Conservation (phyloP, 2,113 vertebrate genomes). For the Phyllostomus hastatus region DNA sequence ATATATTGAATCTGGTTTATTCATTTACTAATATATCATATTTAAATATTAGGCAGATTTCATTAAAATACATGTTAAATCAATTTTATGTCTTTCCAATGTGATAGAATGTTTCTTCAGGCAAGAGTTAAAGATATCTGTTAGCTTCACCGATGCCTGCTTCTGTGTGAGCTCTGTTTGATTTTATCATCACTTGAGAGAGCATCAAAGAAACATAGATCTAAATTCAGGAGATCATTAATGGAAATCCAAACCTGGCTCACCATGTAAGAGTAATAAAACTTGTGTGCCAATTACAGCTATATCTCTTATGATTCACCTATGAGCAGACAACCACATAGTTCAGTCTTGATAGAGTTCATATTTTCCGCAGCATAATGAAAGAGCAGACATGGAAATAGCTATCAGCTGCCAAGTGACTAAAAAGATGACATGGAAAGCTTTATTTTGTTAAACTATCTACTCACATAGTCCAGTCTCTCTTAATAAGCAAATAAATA, state of each 20-base stretch:
- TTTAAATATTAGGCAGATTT: not conserved
- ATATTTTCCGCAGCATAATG: constrained; percentile 43
- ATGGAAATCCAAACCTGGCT: not conserved
- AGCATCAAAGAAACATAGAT: not conserved
- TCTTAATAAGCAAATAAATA: not conserved
- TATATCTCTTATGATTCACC: constrained; percentile 3
- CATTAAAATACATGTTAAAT: not conserved
- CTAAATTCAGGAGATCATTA: constrained; percentile 43
- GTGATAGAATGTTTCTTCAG: not conserved
- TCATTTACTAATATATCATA: not conserved
- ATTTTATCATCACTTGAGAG: not conserved
- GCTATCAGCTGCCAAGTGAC: constrained; percentile 2
- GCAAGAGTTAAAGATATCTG: not conserved
- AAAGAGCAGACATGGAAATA: constrained; percentile 2
- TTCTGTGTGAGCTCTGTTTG: not conserved
- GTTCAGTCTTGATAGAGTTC: constrained; percentile 28
- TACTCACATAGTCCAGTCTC: not conserved
- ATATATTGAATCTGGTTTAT: not conserved
- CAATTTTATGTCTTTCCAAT: not conserved
- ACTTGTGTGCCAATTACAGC: not conserved
- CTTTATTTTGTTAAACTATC: not conserved
- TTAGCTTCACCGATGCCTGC: not conserved
- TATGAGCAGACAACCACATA: constrained; percentile 21
- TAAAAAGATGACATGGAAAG: not conserved
- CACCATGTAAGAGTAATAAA: constrained; percentile 50